Conservation (phyloP, 2,113 vertebrate genomes). For the Entomyzon cyanotis region DNA sequence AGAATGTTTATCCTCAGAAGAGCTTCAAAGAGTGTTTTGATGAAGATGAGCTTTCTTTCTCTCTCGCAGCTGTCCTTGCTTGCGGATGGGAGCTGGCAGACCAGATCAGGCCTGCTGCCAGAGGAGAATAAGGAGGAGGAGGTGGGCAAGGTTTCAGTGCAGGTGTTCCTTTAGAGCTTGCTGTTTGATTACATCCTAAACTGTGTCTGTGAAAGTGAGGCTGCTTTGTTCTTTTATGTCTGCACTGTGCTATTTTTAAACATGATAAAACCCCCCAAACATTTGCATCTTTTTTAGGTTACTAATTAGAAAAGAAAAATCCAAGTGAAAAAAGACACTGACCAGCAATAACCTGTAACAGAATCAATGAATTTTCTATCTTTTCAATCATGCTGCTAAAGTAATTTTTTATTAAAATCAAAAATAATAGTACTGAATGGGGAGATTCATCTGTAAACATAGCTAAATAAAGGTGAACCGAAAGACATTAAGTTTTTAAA, state of each 20-base stretch:
- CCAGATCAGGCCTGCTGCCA: constrained; percentile 41
- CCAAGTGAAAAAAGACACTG: background rate
- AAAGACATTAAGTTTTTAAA: background rate
- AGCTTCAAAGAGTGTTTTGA: constrained; percentile 70
- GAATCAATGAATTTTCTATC: background rate
- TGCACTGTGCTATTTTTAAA: constrained; percentile 46
- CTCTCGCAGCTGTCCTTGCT: constrained; percentile 58
- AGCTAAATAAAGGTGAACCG: background rate
- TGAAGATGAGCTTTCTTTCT: constrained; percentile 61
- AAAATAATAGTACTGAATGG: background rate
- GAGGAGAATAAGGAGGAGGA: background rate
- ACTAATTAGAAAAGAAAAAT: constrained; percentile 35
- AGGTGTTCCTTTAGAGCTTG: constrained; percentile 52
- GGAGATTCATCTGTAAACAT: background rate
- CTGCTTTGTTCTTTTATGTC: constrained; percentile 15
- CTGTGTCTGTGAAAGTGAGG: constrained; percentile 15
- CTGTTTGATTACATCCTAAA: constrained; percentile 34
- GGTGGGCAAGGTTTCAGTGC: constrained; percentile 38
- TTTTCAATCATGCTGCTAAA: background rate
- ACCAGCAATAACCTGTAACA: background rate
- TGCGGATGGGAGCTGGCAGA: constrained; percentile 3
- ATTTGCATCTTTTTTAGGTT: background rate
- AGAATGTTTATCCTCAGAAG: constrained; percentile 62
- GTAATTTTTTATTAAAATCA: background rate
- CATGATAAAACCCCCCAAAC: background rate